Base-by-base conservation (phyloP, 2,888 invertebrate species). In the Dryobota labecula region DNA sequence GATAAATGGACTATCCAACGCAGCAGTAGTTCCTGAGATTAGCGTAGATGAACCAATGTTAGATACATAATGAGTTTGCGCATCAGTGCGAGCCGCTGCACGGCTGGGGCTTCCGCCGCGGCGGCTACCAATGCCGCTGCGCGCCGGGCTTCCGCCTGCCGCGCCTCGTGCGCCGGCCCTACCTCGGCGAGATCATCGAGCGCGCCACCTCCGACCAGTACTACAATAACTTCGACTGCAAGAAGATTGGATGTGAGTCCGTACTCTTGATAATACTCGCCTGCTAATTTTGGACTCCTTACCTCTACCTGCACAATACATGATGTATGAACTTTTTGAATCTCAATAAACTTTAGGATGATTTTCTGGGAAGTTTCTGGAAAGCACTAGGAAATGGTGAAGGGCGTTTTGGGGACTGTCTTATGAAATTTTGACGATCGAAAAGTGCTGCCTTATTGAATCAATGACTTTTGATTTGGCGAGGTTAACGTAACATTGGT, bases 91-190 rank as follows among this genome's bases (percentile, higher is more conserved):
- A 99, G 93, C 99, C 99, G 0, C 93, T 99, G 63, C 98, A 99
- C 91, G 99, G 99, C 6, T 99, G 98, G 98, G 99, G 99, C 54
- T 99, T 98, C 93, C 97, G 99, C 67, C 97, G 99, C 88, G 99
- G 99, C 64, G 99, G 99, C 11, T 99, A 99, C 94, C 99, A 99
- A 90, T 99, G 99, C 90, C 97, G 99, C 80, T 99, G 99, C 93
- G 97, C 97, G 87, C 99, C 99, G 0, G 98, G 99, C 0, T 98
- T 96, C 92, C 97, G 99, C 67, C 96, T 99, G 84, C 99, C 99
- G 0, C 97, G 97, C 86, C 97, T 98, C 72, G 98, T 98, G 43
- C 96, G 99, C 67, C 97, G 99, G 67, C 99, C 99, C 0, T 99
- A 98, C 95, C 96, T 99, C 38, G 99, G 99, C 0, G 99, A 99